These are phyloP conservation scores for Pelodiscus sinensis DNA, from an alignment of 2,113 vertebrate species.

Conservation along the genomic window DNA sequence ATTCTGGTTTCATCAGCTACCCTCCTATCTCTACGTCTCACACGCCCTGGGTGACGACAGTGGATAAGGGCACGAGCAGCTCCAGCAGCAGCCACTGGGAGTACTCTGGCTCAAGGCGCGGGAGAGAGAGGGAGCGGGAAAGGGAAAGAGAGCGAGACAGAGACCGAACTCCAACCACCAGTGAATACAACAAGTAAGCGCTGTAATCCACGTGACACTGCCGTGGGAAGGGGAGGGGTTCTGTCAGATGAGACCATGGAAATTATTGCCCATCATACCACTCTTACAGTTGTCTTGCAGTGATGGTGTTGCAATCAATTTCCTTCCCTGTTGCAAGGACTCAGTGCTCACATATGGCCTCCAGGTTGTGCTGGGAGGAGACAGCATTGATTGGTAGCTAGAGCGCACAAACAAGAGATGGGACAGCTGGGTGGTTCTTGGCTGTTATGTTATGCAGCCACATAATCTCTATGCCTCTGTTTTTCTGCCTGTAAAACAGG, in stretches of 20 bases:
- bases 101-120: slow-evolving; percentile 66
- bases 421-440: neutral
- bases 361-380: neutral
- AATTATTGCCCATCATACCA: neutral
- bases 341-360: accelerated
- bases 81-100: slow-evolving; percentile 74
- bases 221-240: neutral
- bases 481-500: slow-evolving; percentile 15
- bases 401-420: neutral
- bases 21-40: slow-evolving; percentile 73
- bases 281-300: too few relatives aligned
- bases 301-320: too few relatives aligned
- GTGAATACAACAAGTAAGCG: slow-evolving; percentile 75
- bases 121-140: slow-evolving; percentile 64
- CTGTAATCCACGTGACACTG: accelerated
- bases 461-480: slow-evolving; percentile 4
- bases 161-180: slow-evolving; percentile 67
- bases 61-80: slow-evolving; percentile 70
- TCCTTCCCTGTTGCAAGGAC: too few relatives aligned
- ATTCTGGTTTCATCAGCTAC: slow-evolving; percentile 77
- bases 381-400: accelerated
- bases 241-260: accelerated
- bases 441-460: neutral
- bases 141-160: slow-evolving; percentile 32
- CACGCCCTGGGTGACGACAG: slow-evolving; percentile 71